Percentiles rank a stretch among this genome's conserved stretches.
Evolutionary conservation across 2,113 vertebrate species (phyloP).

Genomic region (Herpetotheres cachinnans): DNA sequence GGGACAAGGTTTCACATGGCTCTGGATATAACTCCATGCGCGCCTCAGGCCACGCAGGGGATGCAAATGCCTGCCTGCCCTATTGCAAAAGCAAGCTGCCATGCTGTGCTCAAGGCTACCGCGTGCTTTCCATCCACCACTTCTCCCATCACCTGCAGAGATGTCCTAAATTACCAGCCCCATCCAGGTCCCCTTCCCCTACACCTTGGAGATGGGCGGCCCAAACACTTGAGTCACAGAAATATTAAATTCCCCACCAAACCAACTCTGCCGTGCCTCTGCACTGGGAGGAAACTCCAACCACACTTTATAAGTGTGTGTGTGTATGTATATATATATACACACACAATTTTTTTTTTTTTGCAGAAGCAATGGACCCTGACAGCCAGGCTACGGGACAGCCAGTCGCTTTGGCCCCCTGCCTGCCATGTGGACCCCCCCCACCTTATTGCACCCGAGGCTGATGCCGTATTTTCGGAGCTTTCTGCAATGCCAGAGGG

Average conservation of each 20-base stretch:
- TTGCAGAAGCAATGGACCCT: not conserved
- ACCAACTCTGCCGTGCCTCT: rapidly evolving
- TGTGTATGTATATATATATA: too few species aligned
- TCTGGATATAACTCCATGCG: not conserved
- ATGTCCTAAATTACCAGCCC: not conserved
- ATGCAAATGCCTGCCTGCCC: rapidly evolving
- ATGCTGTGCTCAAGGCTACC: rapidly evolving
- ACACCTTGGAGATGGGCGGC: not conserved
- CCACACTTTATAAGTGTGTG: not conserved
- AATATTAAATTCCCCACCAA: not conserved
- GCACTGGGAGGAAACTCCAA: not conserved
- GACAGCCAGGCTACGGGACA: not conserved
- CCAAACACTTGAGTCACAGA: not conserved
- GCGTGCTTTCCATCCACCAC: rapidly evolving
- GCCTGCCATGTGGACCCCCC: too few species aligned
- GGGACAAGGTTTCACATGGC: rapidly evolving
- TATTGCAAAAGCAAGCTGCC: not conserved
- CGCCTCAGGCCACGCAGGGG: not conserved
- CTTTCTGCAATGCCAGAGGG: not conserved
- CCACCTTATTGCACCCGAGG: too few species aligned
- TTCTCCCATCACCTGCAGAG: not conserved
- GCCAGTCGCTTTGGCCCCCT: too few species aligned
- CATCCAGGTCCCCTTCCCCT: not conserved
- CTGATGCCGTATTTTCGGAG: not conserved
- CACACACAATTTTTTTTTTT: not conserved